These are phyloP conservation scores for Pholis gunnellus DNA, from an alignment of 2,113 vertebrate species.

Conservation along the genomic window DNA sequence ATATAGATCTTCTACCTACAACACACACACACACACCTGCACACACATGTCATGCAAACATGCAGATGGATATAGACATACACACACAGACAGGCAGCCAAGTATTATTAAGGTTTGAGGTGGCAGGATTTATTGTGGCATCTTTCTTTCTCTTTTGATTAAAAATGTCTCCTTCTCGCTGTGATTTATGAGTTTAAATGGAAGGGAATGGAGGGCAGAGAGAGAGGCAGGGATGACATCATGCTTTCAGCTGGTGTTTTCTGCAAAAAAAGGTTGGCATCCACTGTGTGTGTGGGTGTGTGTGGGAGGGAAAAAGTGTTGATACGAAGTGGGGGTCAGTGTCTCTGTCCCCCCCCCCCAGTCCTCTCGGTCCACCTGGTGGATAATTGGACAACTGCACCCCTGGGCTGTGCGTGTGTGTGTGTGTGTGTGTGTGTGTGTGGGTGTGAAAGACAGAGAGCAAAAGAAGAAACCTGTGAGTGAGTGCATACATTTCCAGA, in stretches of 20 bases:
- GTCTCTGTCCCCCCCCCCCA: background rate
- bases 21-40: constrained; percentile 53
- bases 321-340: constrained; percentile 33
- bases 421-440: constrained; percentile 9
- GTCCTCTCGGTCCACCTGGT: constrained; percentile 56
- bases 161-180: constrained; percentile 80
- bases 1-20: constrained; percentile 2
- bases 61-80: constrained; percentile 52
- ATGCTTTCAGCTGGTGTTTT: constrained; percentile 71
- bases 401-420: constrained; percentile 38
- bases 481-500: constrained; percentile 45
- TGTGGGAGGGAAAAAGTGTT: constrained; percentile 9
- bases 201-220: constrained; percentile 57
- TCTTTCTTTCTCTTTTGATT: constrained; percentile 81
- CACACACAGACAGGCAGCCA: constrained; percentile 56
- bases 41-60: constrained; percentile 52
- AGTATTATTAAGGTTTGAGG: constrained; percentile 72
- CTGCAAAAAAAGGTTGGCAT: constrained; percentile 62
- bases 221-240: constrained; percentile 75
- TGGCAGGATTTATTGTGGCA: constrained; percentile 82
- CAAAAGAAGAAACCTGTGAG: constrained; percentile 27
- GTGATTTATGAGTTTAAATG: constrained; percentile 76
- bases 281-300: constrained; percentile 12
- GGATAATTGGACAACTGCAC: constrained; percentile 68
- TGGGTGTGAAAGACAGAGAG: constrained; percentile 41